phyloP scores from a whole-genome alignment of 2,797 vertebrate species.

The Oryzias sinensis region DNA sequence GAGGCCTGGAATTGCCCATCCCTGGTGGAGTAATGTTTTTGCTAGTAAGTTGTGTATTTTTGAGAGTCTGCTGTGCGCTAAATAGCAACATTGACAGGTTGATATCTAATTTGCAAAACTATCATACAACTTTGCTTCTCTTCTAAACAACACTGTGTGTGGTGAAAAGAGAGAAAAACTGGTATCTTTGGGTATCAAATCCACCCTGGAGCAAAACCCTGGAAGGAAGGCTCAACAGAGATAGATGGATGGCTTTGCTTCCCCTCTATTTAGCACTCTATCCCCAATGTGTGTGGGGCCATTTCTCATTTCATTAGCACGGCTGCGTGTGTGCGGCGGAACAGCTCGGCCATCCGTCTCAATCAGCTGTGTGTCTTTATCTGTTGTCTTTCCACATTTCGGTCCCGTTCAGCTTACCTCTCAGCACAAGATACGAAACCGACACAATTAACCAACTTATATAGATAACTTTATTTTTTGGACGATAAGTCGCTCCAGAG shows the following conservation, averaged over 20 bases:
- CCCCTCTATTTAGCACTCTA: slow-evolving; percentile 59
- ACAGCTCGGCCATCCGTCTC: slow-evolving; percentile 70
- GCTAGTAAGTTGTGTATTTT: background rate
- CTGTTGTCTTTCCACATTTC: slow-evolving; percentile 67
- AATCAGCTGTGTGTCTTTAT: slow-evolving; percentile 73
- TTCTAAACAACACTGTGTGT: slow-evolving; percentile 6
- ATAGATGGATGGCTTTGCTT: slow-evolving; percentile 60
- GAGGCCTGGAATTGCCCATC: too few species aligned
- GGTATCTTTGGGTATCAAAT: slow-evolving; percentile 25
- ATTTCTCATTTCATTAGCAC: slow-evolving; percentile 77
- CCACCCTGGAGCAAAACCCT: slow-evolving; percentile 19
- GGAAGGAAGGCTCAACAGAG: slow-evolving; percentile 36
- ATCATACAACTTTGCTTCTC: slow-evolving; percentile 14
- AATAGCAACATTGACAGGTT: slow-evolving; percentile 23
- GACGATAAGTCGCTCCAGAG: too few species aligned
- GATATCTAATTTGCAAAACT: slow-evolving; percentile 26
- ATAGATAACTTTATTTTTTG: too few species aligned
- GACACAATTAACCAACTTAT: slow-evolving; percentile 31
- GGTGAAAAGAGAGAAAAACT: slow-evolving; percentile 24
- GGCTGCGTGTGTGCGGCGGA: slow-evolving; percentile 32
- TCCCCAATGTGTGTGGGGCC: slow-evolving; percentile 51
- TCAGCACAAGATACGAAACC: slow-evolving; percentile 19
- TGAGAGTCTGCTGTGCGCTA: slow-evolving; percentile 1
- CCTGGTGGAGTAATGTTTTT: background rate
- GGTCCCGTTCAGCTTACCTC: slow-evolving; percentile 31